Base-by-base conservation (phyloP, 53 echinoderm and acorn worm species). In the Mesocentrotus franciscanus region DNA sequence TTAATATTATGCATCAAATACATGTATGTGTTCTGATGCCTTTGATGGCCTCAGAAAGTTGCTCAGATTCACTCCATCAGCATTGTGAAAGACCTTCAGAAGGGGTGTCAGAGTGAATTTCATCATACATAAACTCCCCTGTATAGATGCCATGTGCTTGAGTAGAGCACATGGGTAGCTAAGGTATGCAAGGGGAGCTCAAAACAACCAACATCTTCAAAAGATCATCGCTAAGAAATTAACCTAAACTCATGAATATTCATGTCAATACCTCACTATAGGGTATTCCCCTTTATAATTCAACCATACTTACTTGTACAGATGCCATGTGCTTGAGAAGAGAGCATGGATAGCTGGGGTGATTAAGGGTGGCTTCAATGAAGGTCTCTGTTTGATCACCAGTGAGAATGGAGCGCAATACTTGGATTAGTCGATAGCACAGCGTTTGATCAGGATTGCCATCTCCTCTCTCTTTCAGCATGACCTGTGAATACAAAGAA, bases 281-380 rank as follows among this genome's bases (percentile, higher is more conserved):
- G n/a, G 26, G 72, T 72, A n/a, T 72, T 27, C 16, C 71, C 9
- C 71, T 24, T 24, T n/a, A 27, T 26, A 26, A 24, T 71, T 10
- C 72, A 29, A n/a, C 17, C 62, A 26, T 9, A n/a, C 87, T 78
- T 32, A 93, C 93, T 59, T 79, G 32, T 1, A 60, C 60, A 32
- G 94, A 61, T 60, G 94, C 49, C 61, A 94, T 57, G n/a, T 94
- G 94, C 24, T 94, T 94, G 4, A 94, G 61, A 11, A 94, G 68
- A 42, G 94, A 61, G 20, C 35, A 83, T 83, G 94, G 84, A 26
- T 94, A 94, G 94, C 83, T 83, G 12, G 94, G 94, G 39, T 94
- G 59, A 1, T 64, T 85, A 32, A 20, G 34, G 30, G 84, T 61
- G 6, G 60, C 94, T 83, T 94, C 83, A 29, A 61, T 16, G n/a